Base-by-base conservation (phyloP, 2,888 invertebrate species). In the Stictocephala bisonia region DNA sequence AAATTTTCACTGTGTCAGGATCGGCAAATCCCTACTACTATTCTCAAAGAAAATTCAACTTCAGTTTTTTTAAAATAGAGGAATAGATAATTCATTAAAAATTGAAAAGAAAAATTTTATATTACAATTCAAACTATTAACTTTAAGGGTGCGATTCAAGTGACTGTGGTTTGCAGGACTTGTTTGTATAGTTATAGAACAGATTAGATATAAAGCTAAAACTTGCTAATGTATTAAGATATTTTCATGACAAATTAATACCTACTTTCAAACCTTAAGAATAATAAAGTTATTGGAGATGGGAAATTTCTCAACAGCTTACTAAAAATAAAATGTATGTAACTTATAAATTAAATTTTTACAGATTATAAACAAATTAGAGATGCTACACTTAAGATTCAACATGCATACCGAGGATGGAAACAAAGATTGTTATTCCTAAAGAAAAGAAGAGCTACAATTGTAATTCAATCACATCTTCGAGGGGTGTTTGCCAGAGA, bases 401-500 rank as follows among this genome's bases (percentile, higher is more conserved):
- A 96, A 82, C 92, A 94, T 78, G 93, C 78, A 1, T 93, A 93
- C 83, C 90, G 91, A 76, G 94, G 94, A 6, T 95, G 95, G 94
- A 92, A 91, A 83, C 88, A 91, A 76, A 87, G 95, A 58, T 91
- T 95, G 71, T 88, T 89, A 78, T 96, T 95, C 85, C 86, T 96
- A 78, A 87, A 90, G 51, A 89, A 91, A 82, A 88, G 94, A n/a
- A 86, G 96, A 74, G 94, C 96, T 0, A 93, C 92, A 0, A 88
- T 96, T 78, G 91, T 95, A 18, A 92, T 96, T 77, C 96, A 96
- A 85, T 88, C 93, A 74, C 94, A 93, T 83, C 85, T 96, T 76
- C 86, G 96, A 9, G 96, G 96, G 2, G 94, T 95, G 79, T 96
- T 96, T 85, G 96, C 95, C 0, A 86, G 96, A 76, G 95, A 96